Evolutionary conservation across 1,140 invertebrate species (phyloP).

Genomic region (Platyura marginata): DNA sequence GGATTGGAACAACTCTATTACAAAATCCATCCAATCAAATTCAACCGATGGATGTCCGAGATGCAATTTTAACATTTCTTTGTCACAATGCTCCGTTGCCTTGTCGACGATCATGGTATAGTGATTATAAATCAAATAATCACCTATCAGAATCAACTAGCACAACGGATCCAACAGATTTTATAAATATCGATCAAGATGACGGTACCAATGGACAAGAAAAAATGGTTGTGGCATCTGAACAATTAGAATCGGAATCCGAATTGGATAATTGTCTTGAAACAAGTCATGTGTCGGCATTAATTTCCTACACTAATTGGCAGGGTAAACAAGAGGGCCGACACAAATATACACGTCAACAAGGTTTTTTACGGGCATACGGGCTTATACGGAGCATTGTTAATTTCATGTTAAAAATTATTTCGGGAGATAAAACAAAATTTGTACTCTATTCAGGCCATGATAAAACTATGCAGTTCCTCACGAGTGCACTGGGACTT

Average conservation of each 20-base stretch:
- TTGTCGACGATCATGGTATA: slow-evolving; percentile 26
- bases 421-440: slow-evolving; percentile 55
- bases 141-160: slow-evolving; percentile 1
- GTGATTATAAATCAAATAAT: background rate
- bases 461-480: slow-evolving; percentile 70
- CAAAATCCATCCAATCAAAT: slow-evolving; percentile 39
- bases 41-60: slow-evolving; percentile 52
- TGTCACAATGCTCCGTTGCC: slow-evolving; percentile 67
- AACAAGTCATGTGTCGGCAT: slow-evolving; percentile 41
- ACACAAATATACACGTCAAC: slow-evolving; percentile 39
- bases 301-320: slow-evolving; percentile 60
- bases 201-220: slow-evolving; percentile 8
- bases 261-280: slow-evolving; percentile 16
- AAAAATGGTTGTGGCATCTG: slow-evolving; percentile 4
- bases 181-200: slow-evolving; percentile 24
- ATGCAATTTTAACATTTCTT: slow-evolving; percentile 61
- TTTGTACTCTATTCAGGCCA: slow-evolving; percentile 81
- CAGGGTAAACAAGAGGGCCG: slow-evolving; percentile 43
- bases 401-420: slow-evolving; percentile 55
- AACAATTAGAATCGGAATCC: slow-evolving; percentile 3
- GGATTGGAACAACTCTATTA: slow-evolving; percentile 37
- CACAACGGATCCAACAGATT: slow-evolving; percentile 12
- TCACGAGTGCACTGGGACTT: slow-evolving; percentile 59
- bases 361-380: slow-evolving; percentile 52
- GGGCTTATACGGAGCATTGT: slow-evolving; percentile 61